These are phyloP conservation scores for Lacerta bilineata DNA, from an alignment of 2,797 vertebrate species.

Conservation along the genomic window DNA sequence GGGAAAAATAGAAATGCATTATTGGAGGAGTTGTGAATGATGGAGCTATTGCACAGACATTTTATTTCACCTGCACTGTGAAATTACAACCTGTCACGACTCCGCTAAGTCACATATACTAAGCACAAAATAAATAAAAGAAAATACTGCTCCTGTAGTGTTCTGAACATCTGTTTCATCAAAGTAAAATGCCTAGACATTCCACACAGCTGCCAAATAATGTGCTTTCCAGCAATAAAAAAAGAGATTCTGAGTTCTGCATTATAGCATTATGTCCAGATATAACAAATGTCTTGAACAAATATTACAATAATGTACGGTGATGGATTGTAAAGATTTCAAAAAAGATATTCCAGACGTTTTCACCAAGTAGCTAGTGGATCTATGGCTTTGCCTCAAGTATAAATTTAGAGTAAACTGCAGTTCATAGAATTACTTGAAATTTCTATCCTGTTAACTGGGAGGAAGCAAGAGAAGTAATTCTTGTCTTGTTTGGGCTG, in stretches of 20 bases:
- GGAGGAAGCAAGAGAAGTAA: neutral
- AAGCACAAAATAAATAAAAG: constrained; percentile 37
- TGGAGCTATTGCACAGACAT: constrained; percentile 11
- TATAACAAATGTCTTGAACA: constrained; percentile 15
- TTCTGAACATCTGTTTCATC: constrained; percentile 42
- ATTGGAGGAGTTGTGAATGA: constrained; percentile 19
- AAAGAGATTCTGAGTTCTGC: constrained; percentile 18
- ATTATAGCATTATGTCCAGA: constrained; percentile 12
- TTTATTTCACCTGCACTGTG: constrained; percentile 29
- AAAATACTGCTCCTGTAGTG: constrained; percentile 16
- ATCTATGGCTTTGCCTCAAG: neutral
- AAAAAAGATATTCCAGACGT: neutral
- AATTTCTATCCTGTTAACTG: neutral
- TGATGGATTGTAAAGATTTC: constrained; percentile 14
- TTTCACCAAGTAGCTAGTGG: neutral
- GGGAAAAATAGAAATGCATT: constrained; percentile 29
- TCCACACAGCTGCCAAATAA: constrained; percentile 25
- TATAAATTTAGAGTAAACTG: constrained; percentile 8
- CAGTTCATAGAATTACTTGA: neutral
- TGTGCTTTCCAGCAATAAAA: constrained; percentile 31
- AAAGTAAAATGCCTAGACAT: constrained; percentile 25
- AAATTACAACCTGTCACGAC: constrained; percentile 31
- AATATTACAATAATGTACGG: constrained; percentile 23
- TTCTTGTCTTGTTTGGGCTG: neutral
- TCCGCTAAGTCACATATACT: constrained; percentile 17